Conservation (phyloP, 2,797 vertebrate genomes). For the Mus spretus region DNA sequence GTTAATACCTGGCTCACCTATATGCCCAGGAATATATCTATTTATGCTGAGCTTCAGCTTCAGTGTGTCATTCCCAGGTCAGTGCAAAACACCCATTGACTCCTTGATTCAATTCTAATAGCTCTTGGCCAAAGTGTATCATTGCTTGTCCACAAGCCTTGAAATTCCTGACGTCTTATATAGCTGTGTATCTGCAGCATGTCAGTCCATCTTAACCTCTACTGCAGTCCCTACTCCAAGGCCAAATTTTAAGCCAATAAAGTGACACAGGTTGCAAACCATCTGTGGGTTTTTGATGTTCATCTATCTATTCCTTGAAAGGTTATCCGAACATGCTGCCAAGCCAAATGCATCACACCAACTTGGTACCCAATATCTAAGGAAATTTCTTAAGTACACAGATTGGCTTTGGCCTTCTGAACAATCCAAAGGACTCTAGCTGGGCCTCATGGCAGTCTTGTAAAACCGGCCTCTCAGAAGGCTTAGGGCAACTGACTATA, state of each 20-base stretch:
- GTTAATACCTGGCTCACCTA: conserved; percentile 36
- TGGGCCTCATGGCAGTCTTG: background rate
- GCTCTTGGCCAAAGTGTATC: background rate
- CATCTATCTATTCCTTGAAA: background rate
- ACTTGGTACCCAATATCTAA: background rate
- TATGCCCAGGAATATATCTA: background rate
- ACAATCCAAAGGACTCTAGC: background rate
- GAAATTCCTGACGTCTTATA: background rate
- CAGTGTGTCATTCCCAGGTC: conserved; percentile 39
- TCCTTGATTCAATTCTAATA: background rate
- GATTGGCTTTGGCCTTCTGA: background rate
- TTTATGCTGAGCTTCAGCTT: conserved; percentile 6
- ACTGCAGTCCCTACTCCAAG: background rate
- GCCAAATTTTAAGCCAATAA: background rate
- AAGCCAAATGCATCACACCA: background rate
- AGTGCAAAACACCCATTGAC: background rate
- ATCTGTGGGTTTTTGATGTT: background rate
- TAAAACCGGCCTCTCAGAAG: background rate
- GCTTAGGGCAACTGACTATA: background rate
- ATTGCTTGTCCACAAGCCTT: background rate
- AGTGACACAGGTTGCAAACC: background rate
- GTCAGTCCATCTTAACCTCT: background rate
- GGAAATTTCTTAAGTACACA: background rate
- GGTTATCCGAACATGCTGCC: background rate
- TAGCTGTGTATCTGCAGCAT: background rate